A percentile compares a stretch with the other conserved stretches of the same genome.
These are phyloP conservation scores for Hydrochoerus hydrochaeris DNA, from an alignment of 2,113 vertebrate species.

Conservation along the genomic window DNA sequence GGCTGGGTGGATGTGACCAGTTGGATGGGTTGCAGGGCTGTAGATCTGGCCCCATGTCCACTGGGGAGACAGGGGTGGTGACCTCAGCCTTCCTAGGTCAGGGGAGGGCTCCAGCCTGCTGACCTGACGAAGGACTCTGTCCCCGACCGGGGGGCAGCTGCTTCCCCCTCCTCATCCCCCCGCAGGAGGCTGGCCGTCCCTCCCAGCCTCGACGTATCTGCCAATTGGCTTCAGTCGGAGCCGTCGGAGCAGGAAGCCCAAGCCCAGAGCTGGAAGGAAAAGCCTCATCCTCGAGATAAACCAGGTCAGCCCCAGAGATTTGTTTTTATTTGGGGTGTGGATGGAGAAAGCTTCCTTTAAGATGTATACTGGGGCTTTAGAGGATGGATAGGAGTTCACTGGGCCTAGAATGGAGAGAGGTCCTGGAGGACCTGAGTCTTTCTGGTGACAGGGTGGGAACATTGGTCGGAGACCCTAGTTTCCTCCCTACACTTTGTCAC, in stretches of 20 bases:
- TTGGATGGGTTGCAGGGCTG: background rate
- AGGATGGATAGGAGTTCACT: rapidly evolving
- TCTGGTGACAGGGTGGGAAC: background rate
- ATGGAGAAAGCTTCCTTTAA: background rate
- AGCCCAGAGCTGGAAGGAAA: background rate
- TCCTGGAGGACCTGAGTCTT: background rate
- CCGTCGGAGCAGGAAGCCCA: background rate
- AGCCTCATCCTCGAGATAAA: background rate
- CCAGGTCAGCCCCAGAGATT: conserved; percentile 18
- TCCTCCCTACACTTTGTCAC: background rate
- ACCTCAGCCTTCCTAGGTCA: background rate
- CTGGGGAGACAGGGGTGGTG: too few relatives aligned
- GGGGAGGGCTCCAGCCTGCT: background rate
- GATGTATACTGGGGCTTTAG: background rate
- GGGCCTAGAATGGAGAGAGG: background rate
- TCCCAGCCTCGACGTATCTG: conserved; percentile 47
- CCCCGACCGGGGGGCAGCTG: background rate
- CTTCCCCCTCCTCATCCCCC: background rate
- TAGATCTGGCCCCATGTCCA: background rate
- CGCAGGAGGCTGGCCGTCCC: conserved; percentile 64
- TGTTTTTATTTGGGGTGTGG: background rate
- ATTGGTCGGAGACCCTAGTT: rapidly evolving
- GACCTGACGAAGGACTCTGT: background rate
- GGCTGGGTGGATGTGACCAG: background rate
- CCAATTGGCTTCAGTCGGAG: background rate